Conservation (phyloP, 2,888 invertebrate species). For the Galeopsomyia nigrocyanea region DNA sequence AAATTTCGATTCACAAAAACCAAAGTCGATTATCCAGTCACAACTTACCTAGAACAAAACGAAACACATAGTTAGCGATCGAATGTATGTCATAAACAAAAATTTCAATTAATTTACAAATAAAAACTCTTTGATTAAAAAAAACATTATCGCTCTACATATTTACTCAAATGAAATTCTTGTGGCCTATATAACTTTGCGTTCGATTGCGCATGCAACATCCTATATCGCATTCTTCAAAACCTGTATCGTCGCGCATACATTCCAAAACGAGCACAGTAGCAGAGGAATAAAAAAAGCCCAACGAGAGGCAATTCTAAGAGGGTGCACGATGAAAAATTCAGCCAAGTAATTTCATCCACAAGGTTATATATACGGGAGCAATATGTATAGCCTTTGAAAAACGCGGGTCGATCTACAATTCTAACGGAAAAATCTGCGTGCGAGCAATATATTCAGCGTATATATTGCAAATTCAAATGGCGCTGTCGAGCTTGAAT, state of each 20-base stretch:
- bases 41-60: constrained; percentile 79
- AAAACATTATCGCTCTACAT: no score
- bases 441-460: not conserved
- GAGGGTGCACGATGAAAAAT: constrained; percentile 13
- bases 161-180: no score
- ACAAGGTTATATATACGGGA: no score
- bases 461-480: constrained; percentile 22
- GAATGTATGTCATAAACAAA: constrained; percentile 2
- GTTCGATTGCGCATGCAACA: no score
- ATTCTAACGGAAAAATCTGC: constrained; percentile 31
- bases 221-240: not conserved
- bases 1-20: constrained; percentile 50
- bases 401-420: constrained; percentile 13
- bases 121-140: no score
- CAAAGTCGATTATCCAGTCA: constrained; percentile 69
- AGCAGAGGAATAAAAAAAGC: no score
- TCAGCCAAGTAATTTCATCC: constrained; percentile 21
- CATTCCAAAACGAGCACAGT: not conserved
- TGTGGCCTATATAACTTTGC: no score
- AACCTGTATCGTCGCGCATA: not conserved
- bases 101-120: not conserved
- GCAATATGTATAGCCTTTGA: no score
- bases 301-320: not conserved
- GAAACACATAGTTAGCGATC: constrained; percentile 75
- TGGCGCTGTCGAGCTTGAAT: constrained; percentile 16